Evolutionary conservation across 2,113 vertebrate species (phyloP), one percentile per base, ranked within the genome.

Genomic region (Scolopax mira): DNA sequence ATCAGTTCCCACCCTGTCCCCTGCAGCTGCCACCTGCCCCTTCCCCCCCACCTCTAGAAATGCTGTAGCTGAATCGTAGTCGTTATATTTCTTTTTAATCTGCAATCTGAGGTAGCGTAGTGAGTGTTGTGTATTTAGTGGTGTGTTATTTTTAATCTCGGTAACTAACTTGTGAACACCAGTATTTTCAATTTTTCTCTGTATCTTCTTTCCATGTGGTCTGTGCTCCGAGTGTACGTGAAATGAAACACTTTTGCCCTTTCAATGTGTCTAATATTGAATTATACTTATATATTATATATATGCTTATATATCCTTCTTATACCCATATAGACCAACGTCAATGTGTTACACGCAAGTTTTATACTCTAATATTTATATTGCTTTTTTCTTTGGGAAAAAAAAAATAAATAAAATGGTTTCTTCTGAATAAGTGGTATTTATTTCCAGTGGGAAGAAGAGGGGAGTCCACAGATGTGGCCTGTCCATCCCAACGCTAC

Each of bases 361-460:
- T 99, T 99, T 99, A 98, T 99, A 99, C 99, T 99, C 99, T 99
- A 99, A 99, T 99, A 99, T 99, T 99, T 99, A 99, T 99, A 99
- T 99, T 98, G 98, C 99, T 99, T 99, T 99, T 98, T 98, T 99
- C 99, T 13, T 31, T 65, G 42, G 98, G 98, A 96, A 97, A 98
- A 98, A 99, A 98, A 99, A 99, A 99, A 98, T 97, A 99, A 99
- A 99, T 99, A 99, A 99, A 99, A 98, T 69, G 78, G 90, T 98
- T 99, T 99, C 98, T 98, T 99, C 98, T 99, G 98, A 99, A 98
- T 94, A 18, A 35, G 16, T 82, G 52, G 35, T n/a, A 1, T 55
- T 79, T 60, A 33, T 89, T 92, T 92, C 61, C 3, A 10, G 7
- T 57, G 39, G 58, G 48, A 31, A 44, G 48, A 31, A 44, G 70